Evolutionary conservation across 2,888 invertebrate genomes (phyloP).

Genomic region (Sesia bembeciformis): DNA sequence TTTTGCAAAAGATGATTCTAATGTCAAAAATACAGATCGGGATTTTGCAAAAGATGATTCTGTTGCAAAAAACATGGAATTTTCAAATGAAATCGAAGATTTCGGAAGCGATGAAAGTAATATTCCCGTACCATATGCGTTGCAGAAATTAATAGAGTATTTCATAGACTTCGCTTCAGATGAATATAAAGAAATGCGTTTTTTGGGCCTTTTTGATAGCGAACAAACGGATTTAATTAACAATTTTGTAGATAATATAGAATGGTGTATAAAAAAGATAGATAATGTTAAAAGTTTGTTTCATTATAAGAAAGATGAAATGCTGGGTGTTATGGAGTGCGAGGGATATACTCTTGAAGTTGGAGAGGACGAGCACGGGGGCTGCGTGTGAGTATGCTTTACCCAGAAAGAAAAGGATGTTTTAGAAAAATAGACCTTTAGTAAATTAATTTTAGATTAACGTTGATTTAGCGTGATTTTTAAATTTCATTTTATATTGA

Average conservation of each 20-base stretch:
- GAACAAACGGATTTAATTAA: constrained; percentile 22
- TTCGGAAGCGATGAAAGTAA: background rate
- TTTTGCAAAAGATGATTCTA: too few species aligned
- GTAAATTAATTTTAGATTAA: too few species aligned
- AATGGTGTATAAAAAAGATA: background rate
- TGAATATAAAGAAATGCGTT: constrained; percentile 30
- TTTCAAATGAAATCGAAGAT: too few species aligned
- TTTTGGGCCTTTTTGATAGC: constrained; percentile 30
- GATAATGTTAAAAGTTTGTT: background rate
- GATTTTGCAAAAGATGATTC: too few species aligned
- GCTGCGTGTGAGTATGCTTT: background rate
- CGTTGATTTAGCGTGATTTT: too few species aligned
- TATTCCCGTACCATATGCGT: background rate
- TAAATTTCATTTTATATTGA: too few species aligned
- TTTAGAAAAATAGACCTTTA: too few species aligned
- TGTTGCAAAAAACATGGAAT: too few species aligned
- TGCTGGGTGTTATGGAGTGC: background rate
- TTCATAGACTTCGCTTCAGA: constrained; percentile 27
- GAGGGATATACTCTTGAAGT: background rate
- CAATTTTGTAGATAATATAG: constrained; percentile 18
- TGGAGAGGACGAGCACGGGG: constrained; percentile 4
- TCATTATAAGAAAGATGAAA: background rate
- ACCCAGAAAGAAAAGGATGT: too few species aligned
- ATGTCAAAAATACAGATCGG: too few species aligned
- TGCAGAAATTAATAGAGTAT: constrained; percentile 21